These are phyloP conservation scores for Selenia dentaria DNA, from an alignment of 2,888 invertebrate species.

Conservation along the genomic window DNA sequence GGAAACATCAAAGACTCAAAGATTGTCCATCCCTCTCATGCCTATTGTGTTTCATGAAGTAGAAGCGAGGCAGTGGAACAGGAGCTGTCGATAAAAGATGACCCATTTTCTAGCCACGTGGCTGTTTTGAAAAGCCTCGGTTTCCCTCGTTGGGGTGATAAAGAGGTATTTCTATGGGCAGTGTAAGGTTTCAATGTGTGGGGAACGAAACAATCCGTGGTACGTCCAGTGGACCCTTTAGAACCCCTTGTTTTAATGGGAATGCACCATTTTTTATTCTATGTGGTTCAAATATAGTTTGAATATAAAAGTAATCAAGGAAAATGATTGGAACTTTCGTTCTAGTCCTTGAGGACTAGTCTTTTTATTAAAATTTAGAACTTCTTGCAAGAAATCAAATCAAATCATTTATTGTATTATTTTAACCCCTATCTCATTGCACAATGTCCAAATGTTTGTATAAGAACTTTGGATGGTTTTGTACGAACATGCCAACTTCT, in stretches of 20 bases:
- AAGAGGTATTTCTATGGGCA: constrained; percentile 4
- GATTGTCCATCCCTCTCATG: constrained; percentile 31
- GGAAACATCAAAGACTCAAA: constrained; percentile 30
- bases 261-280: neutral
- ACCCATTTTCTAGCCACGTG: constrained; percentile 76
- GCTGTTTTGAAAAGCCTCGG: constrained; percentile 47
- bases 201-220: constrained; percentile 3
- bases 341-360: too few relatives aligned
- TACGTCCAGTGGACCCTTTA: neutral
- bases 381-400: too few relatives aligned
- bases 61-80: constrained; percentile 48
- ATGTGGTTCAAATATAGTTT: neutral
- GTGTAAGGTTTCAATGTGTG: constrained; percentile 9
- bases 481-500: too few relatives aligned
- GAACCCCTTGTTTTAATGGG: constrained; percentile 1
- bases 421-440: too few relatives aligned
- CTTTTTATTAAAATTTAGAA: too few relatives aligned
- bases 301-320: neutral
- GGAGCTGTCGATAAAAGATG: constrained; percentile 64
- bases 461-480: too few relatives aligned
- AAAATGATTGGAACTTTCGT: neutral
- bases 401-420: too few relatives aligned
- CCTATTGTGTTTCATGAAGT: constrained; percentile 30
- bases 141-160: constrained; percentile 22
- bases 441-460: too few relatives aligned